Evolutionary conservation across 2,113 vertebrate genomes (phyloP), one percentile per base, ranked within the genome.

Genomic region (Lasiurus borealis): DNA sequence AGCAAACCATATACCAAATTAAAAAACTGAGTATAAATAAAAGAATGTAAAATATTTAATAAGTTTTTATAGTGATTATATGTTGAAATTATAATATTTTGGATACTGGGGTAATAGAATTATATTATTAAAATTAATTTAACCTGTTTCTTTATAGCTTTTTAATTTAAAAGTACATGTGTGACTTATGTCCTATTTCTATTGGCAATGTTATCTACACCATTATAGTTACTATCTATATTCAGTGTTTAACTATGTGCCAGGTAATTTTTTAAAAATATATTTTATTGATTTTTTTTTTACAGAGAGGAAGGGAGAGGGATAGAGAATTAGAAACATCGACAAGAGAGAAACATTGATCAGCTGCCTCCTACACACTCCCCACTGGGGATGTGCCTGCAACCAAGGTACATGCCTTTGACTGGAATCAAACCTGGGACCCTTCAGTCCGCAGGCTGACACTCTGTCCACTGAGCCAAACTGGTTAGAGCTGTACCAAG

Each of bases 121-220:
- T 50, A 8, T 29, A 89, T 69, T 69, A 80, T 52, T 88, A 77
- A 85, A 76, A 76, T 86, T 76, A 90, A 78, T 81, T 71, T 66
- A 73, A 76, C 14, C 12, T 93, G 29, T 57, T 31, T 82, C n/a
- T 84, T 93, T 91, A 72, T 62, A 88, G 40, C 23, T 72, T 64
- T 81, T 57, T 77, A 75, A 94, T 57, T 85, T 84, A 93, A 93
- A 95, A 82, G 31, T 72, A 71, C 23, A 72, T 82, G 31, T 31
- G 46, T 50, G 31, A 34, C 66, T 85, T 85, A 36, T 1, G 0
- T 59, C 90, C 5, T 57, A 44, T 82, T 88, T 73, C 25, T 48
- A 29, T 75, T 9, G 7, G 16, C 64, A 91, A 34, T 44, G 31
- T 36, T 68, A 31, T 69, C 21, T 76, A 34, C 16, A 73, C 15